Base-by-base conservation (phyloP, 2,797 vertebrate genomes). In the Micromesistius poutassou region DNA sequence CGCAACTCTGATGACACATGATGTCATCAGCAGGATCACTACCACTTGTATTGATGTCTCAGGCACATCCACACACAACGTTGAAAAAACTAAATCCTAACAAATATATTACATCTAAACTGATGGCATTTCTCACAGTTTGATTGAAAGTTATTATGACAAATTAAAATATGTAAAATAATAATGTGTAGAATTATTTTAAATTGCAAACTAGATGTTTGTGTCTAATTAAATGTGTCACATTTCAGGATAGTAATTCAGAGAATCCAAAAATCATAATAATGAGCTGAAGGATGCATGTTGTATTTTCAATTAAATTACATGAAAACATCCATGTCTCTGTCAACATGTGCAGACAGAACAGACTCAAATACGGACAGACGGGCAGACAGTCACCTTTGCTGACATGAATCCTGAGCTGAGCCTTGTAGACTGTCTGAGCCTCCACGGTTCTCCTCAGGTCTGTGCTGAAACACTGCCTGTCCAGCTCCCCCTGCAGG, bases 321-420 rank as follows among this genome's bases (percentile, higher is more conserved):
- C 46, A 22, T 50, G 46, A 19, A 50, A 50, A 50, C 10, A 12
- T 50, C n/a, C 36, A 38, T 10, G 36, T 38, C 36, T 42, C 5
- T 55, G 46, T 22, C 5, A 7, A 5, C 46, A 55, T n/a, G 40
- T 16, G 40, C 40, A 42, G 40, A 42, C 30, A 72, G 22, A 36
- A 66, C 31, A 71, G n/a, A 40, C 40, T 33, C 31, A 70, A 2
- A 50, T 13, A 76, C 8, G 62, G 9, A 1, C 42, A 74, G 19
- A 46, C 5, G 35, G 22, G 30, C 30, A 73, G 35, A 66, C 33
- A 10, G 9, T 2, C 79, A 94, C 94, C 94, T 94, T 93, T 94
- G 82, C 91, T 94, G 80, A 94, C 90, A 38, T 89, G 91, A 46
- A 93, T 85, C 85, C 80, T 92, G 79, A 95, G 89, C 79, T 91